Evolutionary conservation across 2,888 invertebrate species (phyloP).

Genomic region (Chirona hameri): DNA sequence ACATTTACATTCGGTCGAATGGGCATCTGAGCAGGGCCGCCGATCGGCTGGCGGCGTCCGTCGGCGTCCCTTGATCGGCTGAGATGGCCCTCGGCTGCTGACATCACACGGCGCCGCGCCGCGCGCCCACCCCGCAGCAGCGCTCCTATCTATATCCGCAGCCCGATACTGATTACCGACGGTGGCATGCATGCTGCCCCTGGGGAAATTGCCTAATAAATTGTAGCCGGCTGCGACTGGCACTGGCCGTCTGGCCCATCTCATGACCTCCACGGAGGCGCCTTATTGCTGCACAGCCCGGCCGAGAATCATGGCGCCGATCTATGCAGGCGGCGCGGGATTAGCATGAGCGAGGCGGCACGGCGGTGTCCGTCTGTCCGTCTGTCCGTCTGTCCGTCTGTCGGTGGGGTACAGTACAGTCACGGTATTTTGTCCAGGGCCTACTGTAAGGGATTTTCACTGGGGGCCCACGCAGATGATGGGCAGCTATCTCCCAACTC

Average conservation of each 20-base stretch:
- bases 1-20: slow-evolving; percentile 12
- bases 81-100: not conserved
- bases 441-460: no score
- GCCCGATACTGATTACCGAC: not conserved
- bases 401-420: no score
- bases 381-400: not conserved
- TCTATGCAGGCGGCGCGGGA: not conserved
- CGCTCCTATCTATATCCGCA: not conserved
- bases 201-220: not conserved
- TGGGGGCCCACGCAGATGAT: no score
- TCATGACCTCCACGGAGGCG: not conserved
- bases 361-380: not conserved
- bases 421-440: no score
- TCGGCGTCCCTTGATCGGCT: not conserved
- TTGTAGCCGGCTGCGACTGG: not conserved
- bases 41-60: not conserved
- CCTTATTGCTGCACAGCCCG: not conserved
- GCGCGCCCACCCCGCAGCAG: no score
- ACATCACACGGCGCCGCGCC: not conserved
- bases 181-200: not conserved
- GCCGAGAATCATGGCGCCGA: not conserved
- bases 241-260: not conserved
- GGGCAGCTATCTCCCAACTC: no score
- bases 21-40: not conserved
- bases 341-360: not conserved